Base-by-base conservation (phyloP, 2,888 invertebrate species). In the Choristoneura rosaceana region DNA sequence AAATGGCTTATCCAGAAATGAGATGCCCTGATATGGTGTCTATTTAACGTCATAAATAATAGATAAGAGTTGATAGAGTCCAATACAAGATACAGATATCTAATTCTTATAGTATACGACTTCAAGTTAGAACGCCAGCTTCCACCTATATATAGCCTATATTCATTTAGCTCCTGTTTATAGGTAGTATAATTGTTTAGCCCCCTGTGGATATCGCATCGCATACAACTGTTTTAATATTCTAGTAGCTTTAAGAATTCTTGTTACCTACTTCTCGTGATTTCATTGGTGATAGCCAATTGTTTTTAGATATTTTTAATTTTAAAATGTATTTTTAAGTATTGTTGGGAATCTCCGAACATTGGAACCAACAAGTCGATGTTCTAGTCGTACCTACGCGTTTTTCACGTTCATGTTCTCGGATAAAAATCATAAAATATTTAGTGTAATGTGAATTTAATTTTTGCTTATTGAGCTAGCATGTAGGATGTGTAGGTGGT, bases 191-290 rank as follows among this genome's bases (percentile, higher is more conserved):
- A n/a, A n/a, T n/a, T n/a, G n/a, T n/a, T n/a, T n/a, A n/a, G 33
- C 43, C 66, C 66, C 55, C 61, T 61, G 71, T 68, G 47, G 67
- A 68, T 71, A 62, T 14, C 62, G 62, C 58, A 71, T 68, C 38
- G 25, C 58, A 47, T 71, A 58, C 62, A 17, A 73, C 73, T 69
- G 69, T 73, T 73, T 60, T 64, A 71, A 66, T 73, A 60, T 64
- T 69, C 68, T 73, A 52, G 59, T 73, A 73, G 64, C 8, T 33
- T 15, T 73, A 73, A 73, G 73, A 12, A 73, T 60, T 69, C 73
- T 73, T 73, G 73, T 73, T 73, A 73, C 64, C 73, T 73, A 73
- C 69, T 73, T 73, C 68, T 73, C 73, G 73, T 73, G 69, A 69
- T 69, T 73, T 73, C 17, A 69, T 73, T 69, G 73, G 69, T 52